A percentile compares a stretch with the other conserved stretches of the same genome.
Conservation (phyloP, 1,140 invertebrate species). For the Cyphomyrmex costatus region DNA sequence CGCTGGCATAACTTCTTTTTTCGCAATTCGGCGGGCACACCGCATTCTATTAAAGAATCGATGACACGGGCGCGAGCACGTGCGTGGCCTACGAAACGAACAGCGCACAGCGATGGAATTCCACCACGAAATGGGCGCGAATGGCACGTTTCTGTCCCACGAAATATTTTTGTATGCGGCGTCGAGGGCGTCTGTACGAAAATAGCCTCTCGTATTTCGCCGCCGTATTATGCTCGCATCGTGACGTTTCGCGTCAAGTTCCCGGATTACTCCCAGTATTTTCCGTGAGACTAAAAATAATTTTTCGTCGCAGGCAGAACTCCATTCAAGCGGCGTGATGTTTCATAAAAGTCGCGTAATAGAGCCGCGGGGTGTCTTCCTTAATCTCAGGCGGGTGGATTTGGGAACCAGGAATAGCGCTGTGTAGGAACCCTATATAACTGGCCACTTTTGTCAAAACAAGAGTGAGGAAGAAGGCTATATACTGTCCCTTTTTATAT, state of each 20-base stretch:
- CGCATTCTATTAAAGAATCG: constrained; percentile 8
- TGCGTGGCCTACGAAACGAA: constrained; percentile 45
- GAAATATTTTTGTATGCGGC: constrained; percentile 73
- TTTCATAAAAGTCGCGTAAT: constrained; percentile 48
- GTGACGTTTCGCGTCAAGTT: constrained; percentile 26
- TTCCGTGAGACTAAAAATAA: constrained; percentile 30
- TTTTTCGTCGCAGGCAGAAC: background rate
- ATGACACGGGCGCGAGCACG: constrained; percentile 44
- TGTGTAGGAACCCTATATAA: too few species aligned
- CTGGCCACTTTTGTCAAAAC: too few species aligned
- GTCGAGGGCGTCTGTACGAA: constrained; percentile 61
- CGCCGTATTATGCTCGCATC: background rate
- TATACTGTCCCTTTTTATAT: too few species aligned
- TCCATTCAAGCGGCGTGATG: constrained; percentile 10
- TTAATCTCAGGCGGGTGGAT: background rate
- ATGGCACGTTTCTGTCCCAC: constrained; percentile 62
- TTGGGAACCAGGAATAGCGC: background rate
- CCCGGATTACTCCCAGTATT: background rate
- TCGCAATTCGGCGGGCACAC: background rate
- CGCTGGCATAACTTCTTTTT: background rate
- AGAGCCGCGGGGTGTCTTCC: background rate
- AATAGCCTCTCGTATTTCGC: constrained; percentile 62
- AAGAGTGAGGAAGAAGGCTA: too few species aligned
- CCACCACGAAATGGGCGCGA: constrained; percentile 66
- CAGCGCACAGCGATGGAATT: constrained; percentile 72